Percentiles rank a stretch among this genome's conserved stretches.
Conservation (phyloP, 2,888 invertebrate genomes). For the Cremastinae sp. region DNA sequence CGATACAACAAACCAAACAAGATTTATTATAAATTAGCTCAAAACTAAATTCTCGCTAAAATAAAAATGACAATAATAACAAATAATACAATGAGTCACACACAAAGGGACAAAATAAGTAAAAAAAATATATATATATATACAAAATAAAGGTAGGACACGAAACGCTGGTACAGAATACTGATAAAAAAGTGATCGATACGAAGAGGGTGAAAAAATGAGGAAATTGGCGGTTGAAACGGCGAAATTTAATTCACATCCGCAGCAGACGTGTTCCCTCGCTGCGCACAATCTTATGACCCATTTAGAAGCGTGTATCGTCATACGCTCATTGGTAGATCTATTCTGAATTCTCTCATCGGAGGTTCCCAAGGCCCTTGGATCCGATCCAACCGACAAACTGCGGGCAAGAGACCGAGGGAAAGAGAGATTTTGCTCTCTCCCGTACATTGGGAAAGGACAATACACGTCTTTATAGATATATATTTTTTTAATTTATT, state of each 20-base stretch:
- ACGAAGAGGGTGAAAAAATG: neutral
- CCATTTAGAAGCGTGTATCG: slow-evolving; percentile 67
- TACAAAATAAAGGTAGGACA: too few species aligned
- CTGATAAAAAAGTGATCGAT: neutral
- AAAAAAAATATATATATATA: too few species aligned
- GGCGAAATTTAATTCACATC: slow-evolving; percentile 55
- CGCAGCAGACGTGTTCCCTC: slow-evolving; percentile 60
- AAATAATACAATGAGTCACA: too few species aligned
- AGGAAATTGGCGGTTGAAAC: slow-evolving; percentile 29
- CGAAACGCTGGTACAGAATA: slow-evolving; percentile 2
- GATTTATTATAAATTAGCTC: too few species aligned
- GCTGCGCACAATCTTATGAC: slow-evolving; percentile 72
- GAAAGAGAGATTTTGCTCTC: slow-evolving; percentile 22
- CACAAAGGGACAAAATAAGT: too few species aligned
- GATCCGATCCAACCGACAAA: slow-evolving; percentile 68
- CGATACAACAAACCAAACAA: too few species aligned
- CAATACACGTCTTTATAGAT: slow-evolving; percentile 23
- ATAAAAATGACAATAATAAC: too few species aligned
- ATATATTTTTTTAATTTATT: slow-evolving; percentile 14
- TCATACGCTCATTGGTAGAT: slow-evolving; percentile 56
- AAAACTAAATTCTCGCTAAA: too few species aligned
- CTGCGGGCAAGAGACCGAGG: slow-evolving; percentile 37
- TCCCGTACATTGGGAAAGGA: slow-evolving; percentile 12
- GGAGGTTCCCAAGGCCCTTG: slow-evolving; percentile 69
- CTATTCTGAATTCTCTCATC: slow-evolving; percentile 69